Base-by-base conservation (phyloP, 2,888 invertebrate genomes). In the Agrotis clavis region DNA sequence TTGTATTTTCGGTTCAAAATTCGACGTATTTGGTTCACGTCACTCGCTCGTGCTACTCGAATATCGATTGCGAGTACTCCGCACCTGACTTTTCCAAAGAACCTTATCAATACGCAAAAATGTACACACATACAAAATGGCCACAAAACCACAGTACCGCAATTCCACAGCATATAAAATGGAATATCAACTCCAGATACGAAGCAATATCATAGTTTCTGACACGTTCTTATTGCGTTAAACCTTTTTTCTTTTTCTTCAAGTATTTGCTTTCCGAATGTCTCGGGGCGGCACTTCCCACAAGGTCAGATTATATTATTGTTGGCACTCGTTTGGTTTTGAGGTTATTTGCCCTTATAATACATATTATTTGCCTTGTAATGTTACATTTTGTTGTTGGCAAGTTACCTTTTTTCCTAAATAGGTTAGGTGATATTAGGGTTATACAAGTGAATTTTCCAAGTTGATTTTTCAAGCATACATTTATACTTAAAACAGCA, bases 201-300 rank as follows among this genome's bases (percentile, higher is more conserved):
- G 59, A 56, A 56, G 51, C 45, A 73, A 73, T 61, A 73, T 71
- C 56, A 61, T 62, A 57, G 79, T 74, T 71, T 74, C 47, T 62
- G 71, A 51, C 71, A 74, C 62, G 60, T 79, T 50, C 48, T 71
- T 59, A 53, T 63, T 63, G 48, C 41, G 50, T 61, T 47, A 30
- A 60, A 79, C 60, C 64, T 61, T 79, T 54, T 71, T 77, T 35
- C 18, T 60, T 25, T 64, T 79, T 63, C n/a, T 72, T 45, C 30
- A 25, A 79, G 54, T 76, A 73, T 79, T 73, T 79, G 64, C 54
- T 73, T 51, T 73, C 72, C 18, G 18, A 72, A 63, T 76, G 50
- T 73, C 75, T 64, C 35, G 47, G 5, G 54, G 74, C 45, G 30
- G 47, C 59, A 60, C 53, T 61, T 50, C 9, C 30, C n/a, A 35